A percentile compares a stretch with the other conserved stretches of the same genome.
phyloP scores from a whole-genome alignment of 1,140 invertebrate genomes.

The Campoletis sonorensis region DNA sequence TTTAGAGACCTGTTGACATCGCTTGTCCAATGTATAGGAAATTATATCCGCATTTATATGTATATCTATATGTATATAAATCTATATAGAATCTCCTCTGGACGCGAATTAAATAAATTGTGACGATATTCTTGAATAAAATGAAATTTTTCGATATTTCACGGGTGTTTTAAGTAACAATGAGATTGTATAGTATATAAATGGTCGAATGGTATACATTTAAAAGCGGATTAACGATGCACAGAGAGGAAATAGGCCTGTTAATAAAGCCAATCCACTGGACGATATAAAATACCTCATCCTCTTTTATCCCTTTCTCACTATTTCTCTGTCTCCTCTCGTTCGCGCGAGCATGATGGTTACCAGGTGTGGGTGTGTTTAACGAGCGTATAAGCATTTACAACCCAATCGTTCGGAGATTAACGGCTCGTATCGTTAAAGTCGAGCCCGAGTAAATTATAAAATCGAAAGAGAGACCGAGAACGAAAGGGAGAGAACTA shows the following conservation, averaged over 20 bases:
- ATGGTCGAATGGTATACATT: conserved; percentile 18
- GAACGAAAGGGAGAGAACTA: conserved; percentile 55
- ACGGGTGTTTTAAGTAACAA: conserved; percentile 10
- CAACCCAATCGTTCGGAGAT: conserved; percentile 61
- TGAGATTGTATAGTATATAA: conserved; percentile 1
- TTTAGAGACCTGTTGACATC: conserved; percentile 35
- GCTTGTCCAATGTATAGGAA: neutral
- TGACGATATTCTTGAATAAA: neutral
- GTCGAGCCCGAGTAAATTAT: conserved; percentile 61
- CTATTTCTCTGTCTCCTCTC: conserved; percentile 2
- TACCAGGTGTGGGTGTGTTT: conserved; percentile 48
- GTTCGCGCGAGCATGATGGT: conserved; percentile 44
- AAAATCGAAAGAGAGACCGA: conserved; percentile 55
- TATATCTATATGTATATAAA: neutral
- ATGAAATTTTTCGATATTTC: neutral
- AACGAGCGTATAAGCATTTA: conserved; percentile 62
- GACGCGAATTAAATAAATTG: neutral
- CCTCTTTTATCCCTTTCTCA: neutral
- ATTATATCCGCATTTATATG: no score
- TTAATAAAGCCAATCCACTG: conserved; percentile 33
- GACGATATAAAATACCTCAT: conserved; percentile 44
- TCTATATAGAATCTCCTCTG: neutral
- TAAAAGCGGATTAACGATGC: conserved; percentile 38
- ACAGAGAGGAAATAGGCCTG: neutral
- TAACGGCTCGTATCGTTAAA: conserved; percentile 57